phyloP scores from a whole-genome alignment of 2,797 vertebrate species.

The Propithecus perrieri region DNA sequence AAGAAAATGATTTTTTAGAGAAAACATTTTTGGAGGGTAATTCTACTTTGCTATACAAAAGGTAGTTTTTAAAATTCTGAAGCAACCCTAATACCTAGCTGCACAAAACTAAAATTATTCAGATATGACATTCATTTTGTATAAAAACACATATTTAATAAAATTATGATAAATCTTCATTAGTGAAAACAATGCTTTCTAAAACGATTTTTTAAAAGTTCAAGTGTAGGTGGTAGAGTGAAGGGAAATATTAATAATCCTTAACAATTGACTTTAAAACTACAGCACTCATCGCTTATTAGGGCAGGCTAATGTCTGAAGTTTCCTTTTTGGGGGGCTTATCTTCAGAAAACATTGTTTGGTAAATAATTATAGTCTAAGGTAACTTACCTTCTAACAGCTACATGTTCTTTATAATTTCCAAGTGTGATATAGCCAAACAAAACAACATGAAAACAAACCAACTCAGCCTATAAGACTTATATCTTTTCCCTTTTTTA shows the following conservation, averaged over 20 bases:
- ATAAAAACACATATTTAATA: slow-evolving; percentile 53
- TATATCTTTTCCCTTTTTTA: background rate
- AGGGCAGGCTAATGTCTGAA: background rate
- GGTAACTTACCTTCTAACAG: slow-evolving; percentile 37
- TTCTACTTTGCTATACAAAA: slow-evolving; percentile 61
- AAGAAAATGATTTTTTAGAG: slow-evolving; percentile 52
- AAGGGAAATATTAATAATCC: background rate
- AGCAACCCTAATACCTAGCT: slow-evolving; percentile 56
- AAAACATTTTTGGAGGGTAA: slow-evolving; percentile 59
- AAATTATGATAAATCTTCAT: slow-evolving; percentile 17
- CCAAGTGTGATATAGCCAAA: slow-evolving; percentile 14
- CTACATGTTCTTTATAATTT: slow-evolving; percentile 42
- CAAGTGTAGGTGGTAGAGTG: background rate
- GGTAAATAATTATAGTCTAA: background rate
- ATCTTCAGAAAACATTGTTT: slow-evolving; percentile 37
- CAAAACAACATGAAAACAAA: slow-evolving; percentile 4
- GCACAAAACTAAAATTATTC: slow-evolving; percentile 60
- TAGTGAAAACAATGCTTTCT: slow-evolving; percentile 26
- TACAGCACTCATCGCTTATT: background rate
- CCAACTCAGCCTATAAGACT: background rate
- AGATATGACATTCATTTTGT: slow-evolving; percentile 23
- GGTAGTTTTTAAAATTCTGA: background rate
- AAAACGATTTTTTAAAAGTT: slow-evolving; percentile 10
- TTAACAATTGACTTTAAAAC: slow-evolving; percentile 23
- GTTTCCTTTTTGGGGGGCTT: slow-evolving; percentile 10